Evolutionary conservation across 2,888 invertebrate species (phyloP), one percentile per base, ranked within the genome.

Genomic region (Drosophila anceps): DNA sequence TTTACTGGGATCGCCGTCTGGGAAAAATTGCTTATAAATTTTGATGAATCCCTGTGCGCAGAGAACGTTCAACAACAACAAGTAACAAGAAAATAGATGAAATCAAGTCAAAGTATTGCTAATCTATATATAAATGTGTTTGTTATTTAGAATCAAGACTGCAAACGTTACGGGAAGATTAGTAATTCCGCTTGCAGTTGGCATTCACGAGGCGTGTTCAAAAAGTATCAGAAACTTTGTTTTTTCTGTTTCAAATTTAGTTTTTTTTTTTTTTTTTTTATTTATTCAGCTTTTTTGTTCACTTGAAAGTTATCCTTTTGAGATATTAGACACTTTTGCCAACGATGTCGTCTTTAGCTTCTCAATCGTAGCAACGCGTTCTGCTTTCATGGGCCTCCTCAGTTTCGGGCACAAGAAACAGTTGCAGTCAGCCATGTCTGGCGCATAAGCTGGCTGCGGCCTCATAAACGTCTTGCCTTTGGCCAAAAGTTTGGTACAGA

Each of bases 11-110:
- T 99, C 99, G 82, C 99, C 99, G 95, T 99, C 98, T 62, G 99
- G 99, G 94, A 99, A 99, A 94, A 99, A 99, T 94, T 99, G 99
- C 94, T 98, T 98, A 95, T 99, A 99, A 93, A 99, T 99, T 95
- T 97, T 98, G 93, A 98, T 98, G 95, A 99, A 99, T 90, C 99
- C 99, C 98, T 98, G 94, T 66, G 94, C 94, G 80, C 29, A 74
- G 46, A 15, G 50, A 35, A 44, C 13, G n/a, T 51, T 29, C 2
- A n/a, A n/a, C n/a, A n/a, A 2, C 12, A 51, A 37, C 33, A 10
- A 18, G 57, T n/a, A 61, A 63, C 33, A 48, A 29, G 29, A 44
- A 69, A 53, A 46, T 4, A 44, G 12, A 13, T 8, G 7, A 46
- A 46, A 48, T 1, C 4, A 8, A 7, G 12, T 12, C 12, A 18